Base-by-base conservation (phyloP, 1,140 invertebrate species). In the Aphelenchoides avenae region DNA sequence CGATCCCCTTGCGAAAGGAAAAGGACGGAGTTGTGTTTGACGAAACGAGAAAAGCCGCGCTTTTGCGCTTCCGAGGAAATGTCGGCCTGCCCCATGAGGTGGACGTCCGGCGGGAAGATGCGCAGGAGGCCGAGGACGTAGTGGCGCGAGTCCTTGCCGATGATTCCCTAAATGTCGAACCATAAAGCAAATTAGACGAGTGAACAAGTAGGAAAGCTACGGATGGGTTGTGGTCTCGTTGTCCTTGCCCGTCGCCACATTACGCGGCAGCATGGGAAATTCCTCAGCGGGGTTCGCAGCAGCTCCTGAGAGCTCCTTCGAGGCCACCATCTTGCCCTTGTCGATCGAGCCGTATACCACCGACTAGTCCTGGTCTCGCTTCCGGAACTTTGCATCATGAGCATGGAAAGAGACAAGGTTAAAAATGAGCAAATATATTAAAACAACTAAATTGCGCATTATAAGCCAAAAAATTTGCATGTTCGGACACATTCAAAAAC, bases 291-390 rank as follows among this genome's bases (percentile, higher is more conserved):
- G 89, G 82, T 94, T 93, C 70, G 87, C 20, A 96, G 78, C 81
- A 93, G 78, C 79, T 93, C 89, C 77, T 92, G 84, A 99, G 78
- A 94, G 93, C 5, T 88, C 70, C 22, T 51, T 48, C 5, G 68
- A 52, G 5, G 59, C 53, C 22, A 72, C 68, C 18, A 68, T 74
- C 39, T 72, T 72, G 18, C 95, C 94, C 82, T 97, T 98, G 81
- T 98, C 95, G 64, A 97, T 92, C 13, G 92, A 96, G 5, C 95
- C 95, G 79, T 99, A 98, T 1, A 98, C 92, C 11, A 99, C 94
- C 20, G 90, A 94, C 79, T 98, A 92, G 79, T 99, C 94, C 77
- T 98, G 94, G 78, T 98, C 94, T 49, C 92, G 84, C 81, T 99
- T 94, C 52, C 98, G 79, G 74, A 99, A 98, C 30, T 93, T 92